Evolutionary conservation across 1,140 invertebrate species (phyloP), one percentile per base, ranked within the genome.

Genomic region (Laodelphax striatellus): DNA sequence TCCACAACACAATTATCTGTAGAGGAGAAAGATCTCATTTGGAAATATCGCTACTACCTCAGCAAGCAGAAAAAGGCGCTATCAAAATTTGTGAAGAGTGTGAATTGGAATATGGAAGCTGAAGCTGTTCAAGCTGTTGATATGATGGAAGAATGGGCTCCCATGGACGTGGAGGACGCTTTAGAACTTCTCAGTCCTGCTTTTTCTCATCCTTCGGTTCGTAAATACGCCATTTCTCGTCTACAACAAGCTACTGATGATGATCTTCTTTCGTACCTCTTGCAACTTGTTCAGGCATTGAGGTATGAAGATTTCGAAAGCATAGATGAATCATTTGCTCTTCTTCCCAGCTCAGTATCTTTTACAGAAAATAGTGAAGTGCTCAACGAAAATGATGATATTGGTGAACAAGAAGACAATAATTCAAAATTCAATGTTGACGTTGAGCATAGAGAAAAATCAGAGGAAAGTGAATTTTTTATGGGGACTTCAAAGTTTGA

Each of bases 131-230:
- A 98, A 70, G 95, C 96, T 0, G 75, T 98, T 22, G 85, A 92
- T 63, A 84, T 99, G 78, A 77, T 99, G 63, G 78, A 84, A 62
- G 80, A 86, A 52, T 99, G 97, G 97, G 82, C 85, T 21, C 92
- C 95, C 6, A 97, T 98, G 80, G 95, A 98, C 74, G 90, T 95
- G 0, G 94, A 97, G 73, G 96, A 99, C 76, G 95, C 96, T 0
- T 72, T 99, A n/a, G 96, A 99, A 74, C 76, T 99, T 9, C 76
- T 99, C 0, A 89, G 88, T 55, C 92, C 95, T 1, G 83, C 87
- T 46, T 99, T 97, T 70, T 88, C 85, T 21, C 89, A 98, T 75
- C 86, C 89, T 0, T 82, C 85, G 62, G 92, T 54, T 16, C 16
- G 52, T 1, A 21, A 42, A 57, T 64, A 62, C 31, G 63, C 63